Conservation (phyloP, 2,113 vertebrate genomes). For the Rafetus swinhoei region DNA sequence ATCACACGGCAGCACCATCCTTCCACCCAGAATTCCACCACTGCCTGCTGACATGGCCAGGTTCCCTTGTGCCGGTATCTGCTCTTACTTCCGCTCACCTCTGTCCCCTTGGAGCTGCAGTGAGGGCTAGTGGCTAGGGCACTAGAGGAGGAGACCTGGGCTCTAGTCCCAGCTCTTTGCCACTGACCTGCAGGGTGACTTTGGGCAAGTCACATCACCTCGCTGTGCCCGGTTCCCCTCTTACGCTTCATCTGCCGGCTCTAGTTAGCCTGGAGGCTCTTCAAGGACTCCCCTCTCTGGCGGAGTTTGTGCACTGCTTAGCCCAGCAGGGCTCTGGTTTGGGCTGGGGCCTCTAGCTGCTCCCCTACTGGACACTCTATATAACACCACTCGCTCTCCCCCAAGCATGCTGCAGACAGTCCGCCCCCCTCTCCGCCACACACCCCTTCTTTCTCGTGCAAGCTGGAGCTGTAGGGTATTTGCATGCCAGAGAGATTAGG, state of each 20-base stretch:
- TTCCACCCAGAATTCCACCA: background rate
- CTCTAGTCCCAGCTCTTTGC: background rate
- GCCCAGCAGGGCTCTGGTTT: background rate
- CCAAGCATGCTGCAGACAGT: background rate
- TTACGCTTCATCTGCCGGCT: rapidly evolving
- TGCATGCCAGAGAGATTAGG: conserved; percentile 69
- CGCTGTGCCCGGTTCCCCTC: background rate
- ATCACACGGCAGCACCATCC: background rate
- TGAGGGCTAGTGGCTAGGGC: background rate
- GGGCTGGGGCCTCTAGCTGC: background rate
- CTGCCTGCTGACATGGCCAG: background rate
- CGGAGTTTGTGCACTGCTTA: background rate
- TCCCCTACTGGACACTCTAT: background rate
- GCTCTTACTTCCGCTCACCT: background rate
- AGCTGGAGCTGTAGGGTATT: background rate
- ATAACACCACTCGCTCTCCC: background rate
- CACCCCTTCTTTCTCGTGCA: background rate
- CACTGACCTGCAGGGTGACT: background rate
- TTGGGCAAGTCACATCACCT: background rate
- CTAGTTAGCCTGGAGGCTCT: background rate
- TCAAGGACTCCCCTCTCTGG: background rate
- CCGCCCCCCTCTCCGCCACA: background rate
- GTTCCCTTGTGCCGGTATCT: background rate
- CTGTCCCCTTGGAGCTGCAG: background rate
- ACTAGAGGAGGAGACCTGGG: background rate